Conservation (phyloP, 2,888 invertebrate genomes). For the Rhopalosiphum nymphaeae region DNA sequence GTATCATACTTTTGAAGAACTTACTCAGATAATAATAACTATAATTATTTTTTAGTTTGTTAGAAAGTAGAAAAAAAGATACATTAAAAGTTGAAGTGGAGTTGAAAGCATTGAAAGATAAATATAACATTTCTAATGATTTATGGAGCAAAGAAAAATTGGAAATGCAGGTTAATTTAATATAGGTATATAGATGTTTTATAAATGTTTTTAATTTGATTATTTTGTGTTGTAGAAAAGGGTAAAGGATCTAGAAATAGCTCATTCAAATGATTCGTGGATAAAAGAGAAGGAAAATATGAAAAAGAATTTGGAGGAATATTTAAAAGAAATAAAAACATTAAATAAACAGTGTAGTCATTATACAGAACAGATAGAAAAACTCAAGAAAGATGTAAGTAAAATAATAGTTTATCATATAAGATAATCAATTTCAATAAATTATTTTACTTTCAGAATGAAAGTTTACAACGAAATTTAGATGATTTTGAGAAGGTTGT, state of each 20-base stretch:
- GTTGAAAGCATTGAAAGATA: constrained; percentile 77
- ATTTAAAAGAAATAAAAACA: constrained; percentile 80
- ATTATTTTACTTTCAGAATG: constrained; percentile 73
- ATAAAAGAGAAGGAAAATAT: constrained; percentile 80
- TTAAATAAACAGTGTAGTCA: constrained; percentile 78
- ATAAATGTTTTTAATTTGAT: constrained; percentile 16
- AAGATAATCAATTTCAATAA: not conserved
- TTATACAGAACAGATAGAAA: constrained; percentile 80
- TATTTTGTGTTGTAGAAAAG: constrained; percentile 70
- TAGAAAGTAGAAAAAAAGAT: constrained; percentile 76
- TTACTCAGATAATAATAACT: not conserved
- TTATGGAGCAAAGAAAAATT: constrained; percentile 82
- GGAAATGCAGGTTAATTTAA: constrained; percentile 75
- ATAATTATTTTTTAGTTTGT: constrained; percentile 72
- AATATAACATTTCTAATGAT: constrained; percentile 77
- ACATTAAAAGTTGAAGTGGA: constrained; percentile 76
- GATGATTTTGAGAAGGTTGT: constrained; percentile 88
- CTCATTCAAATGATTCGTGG: constrained; percentile 70
- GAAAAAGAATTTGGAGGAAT: constrained; percentile 80
- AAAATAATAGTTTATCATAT: constrained; percentile 1
- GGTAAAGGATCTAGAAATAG: constrained; percentile 71
- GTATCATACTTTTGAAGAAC: not conserved
- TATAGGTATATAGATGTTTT: constrained; percentile 6
- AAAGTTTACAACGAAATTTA: constrained; percentile 83
- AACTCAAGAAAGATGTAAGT: constrained; percentile 76